Conservation (phyloP, 2,113 vertebrate species). For the Chrysochloris asiatica region DNA sequence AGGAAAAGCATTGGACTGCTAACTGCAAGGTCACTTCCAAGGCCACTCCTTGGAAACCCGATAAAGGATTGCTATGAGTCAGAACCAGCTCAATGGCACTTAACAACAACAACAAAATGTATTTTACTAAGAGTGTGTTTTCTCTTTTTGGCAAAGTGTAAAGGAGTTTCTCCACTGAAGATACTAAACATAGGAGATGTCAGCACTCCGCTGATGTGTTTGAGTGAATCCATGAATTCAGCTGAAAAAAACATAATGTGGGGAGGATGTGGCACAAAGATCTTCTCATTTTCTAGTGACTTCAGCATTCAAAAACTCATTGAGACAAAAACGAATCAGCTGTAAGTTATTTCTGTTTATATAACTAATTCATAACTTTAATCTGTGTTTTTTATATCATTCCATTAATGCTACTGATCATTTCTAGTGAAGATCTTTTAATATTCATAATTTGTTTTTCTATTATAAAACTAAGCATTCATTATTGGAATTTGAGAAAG, state of each 20-base stretch:
- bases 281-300: slow-evolving; percentile 89
- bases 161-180: slow-evolving; percentile 87
- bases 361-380: neutral
- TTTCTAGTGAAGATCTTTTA: slow-evolving; percentile 3
- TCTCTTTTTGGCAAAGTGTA: slow-evolving; percentile 77
- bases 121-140: neutral
- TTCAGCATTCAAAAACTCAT: slow-evolving; percentile 90
- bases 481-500: neutral
- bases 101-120: no score
- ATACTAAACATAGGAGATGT: slow-evolving; percentile 87
- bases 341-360: slow-evolving; percentile 85
- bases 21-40: no score
- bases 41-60: no score
- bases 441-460: slow-evolving; percentile 3
- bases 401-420: neutral
- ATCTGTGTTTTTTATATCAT: slow-evolving; percentile 49
- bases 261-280: slow-evolving; percentile 93
- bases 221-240: slow-evolving; percentile 87
- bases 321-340: slow-evolving; percentile 89
- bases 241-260: slow-evolving; percentile 88
- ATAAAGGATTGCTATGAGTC: no score
- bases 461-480: neutral
- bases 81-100: no score
- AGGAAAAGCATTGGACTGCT: no score
- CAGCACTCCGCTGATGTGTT: slow-evolving; percentile 91